Evolutionary conservation across 1,140 invertebrate species (phyloP), one percentile per base, ranked within the genome.

Genomic region (Drosophila asahinai): DNA sequence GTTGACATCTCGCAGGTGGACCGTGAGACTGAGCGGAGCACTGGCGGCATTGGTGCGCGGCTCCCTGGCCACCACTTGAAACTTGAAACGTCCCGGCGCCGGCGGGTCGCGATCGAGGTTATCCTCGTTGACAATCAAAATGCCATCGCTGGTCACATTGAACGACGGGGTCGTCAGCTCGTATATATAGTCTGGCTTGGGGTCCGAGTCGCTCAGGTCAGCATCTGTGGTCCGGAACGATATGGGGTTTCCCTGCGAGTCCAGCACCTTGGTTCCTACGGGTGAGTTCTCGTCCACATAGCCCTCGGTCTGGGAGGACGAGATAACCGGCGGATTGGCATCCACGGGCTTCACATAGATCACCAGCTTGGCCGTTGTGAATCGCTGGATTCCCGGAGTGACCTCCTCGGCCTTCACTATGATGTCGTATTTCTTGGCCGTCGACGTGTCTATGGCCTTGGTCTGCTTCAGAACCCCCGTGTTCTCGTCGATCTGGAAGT

Each of bases 81-180:
- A 98, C 75, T 96, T 95, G 81, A 97, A 97, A 83, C 95, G 95
- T 51, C 96, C 96, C 1, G 96, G 96, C 92, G 96, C 97, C 0
- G 97, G 97, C 6, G 97, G 96, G 94, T 98, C 97, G 58, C 97
- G 94, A 90, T 98, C 97, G 47, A 98, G 93, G 91, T 96, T 96
- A 77, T 97, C 96, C 89, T 97, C 96, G 80, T 96, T 96, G 0
- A 98, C 97, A 1, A 97, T 94, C 8, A 98, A 92, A 51, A 94
- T 94, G 1, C 97, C 96, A 45, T 96, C 94, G 57, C 94, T 93
- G 64, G 97, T 96, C 57, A 98, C 96, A 71, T 95, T 94, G 91
- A 98, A 98, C 78, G 96, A 97, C 40, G 94, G 96, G 0, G 97
- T 97, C 0, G 97, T 98, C 66, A 98, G 80, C 89, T 98, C 97